phyloP scores from a whole-genome alignment of 2,888 invertebrate genomes.

The Timema podura region DNA sequence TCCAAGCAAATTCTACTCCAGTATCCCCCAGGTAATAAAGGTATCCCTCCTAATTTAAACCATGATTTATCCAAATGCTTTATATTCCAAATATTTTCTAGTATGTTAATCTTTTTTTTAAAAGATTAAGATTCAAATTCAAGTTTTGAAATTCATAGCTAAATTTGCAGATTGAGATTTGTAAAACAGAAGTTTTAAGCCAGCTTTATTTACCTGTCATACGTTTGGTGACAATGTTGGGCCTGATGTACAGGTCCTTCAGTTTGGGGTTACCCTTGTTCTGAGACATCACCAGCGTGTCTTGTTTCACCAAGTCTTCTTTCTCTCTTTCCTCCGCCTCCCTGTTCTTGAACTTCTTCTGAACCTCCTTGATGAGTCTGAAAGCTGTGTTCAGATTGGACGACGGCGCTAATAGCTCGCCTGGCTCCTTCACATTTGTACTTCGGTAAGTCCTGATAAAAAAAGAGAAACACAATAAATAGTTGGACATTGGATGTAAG shows the following conservation, averaged over 20 bases:
- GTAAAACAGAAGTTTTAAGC: neutral
- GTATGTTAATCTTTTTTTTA: too few species aligned
- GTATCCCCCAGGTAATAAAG: too few species aligned
- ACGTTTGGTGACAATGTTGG: conserved; percentile 96
- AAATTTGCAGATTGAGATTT: too few species aligned
- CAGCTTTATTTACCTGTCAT: conserved; percentile 65
- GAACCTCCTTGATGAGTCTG: conserved; percentile 97
- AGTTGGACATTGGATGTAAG: too few species aligned
- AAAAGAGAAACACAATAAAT: conserved; percentile 26
- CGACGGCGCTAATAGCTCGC: conserved; percentile 89
- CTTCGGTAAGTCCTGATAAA: conserved; percentile 83
- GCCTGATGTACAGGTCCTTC: conserved; percentile 96
- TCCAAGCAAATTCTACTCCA: too few species aligned
- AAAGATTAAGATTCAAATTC: too few species aligned
- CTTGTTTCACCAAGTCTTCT: conserved; percentile 98
- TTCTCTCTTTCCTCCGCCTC: conserved; percentile 99
- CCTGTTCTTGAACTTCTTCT: conserved; percentile 96
- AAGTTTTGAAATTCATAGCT: too few species aligned
- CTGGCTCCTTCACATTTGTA: conserved; percentile 96
- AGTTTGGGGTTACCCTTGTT: conserved; percentile 97
- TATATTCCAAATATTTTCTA: too few species aligned
- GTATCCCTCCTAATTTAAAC: too few species aligned
- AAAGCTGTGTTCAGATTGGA: conserved; percentile 95
- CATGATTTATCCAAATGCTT: too few species aligned
- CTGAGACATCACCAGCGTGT: conserved; percentile 86